Conservation (phyloP, 2,113 vertebrate genomes). For the Crocuta crocuta region DNA sequence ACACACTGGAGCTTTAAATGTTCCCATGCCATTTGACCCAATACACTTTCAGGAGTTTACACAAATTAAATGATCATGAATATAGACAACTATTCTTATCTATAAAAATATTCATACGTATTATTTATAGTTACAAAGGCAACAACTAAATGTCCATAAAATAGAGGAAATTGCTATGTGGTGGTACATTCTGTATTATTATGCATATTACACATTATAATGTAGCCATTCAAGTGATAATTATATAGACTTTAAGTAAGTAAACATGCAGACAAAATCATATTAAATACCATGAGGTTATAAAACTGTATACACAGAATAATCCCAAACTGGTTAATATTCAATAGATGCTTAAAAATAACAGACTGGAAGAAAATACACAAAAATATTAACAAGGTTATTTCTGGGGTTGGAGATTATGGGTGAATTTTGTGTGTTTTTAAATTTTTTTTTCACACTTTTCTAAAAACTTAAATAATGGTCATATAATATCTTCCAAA, state of each 20-base stretch:
- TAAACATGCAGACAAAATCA: neutral
- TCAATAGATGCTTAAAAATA: neutral
- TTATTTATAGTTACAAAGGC: slow-evolving; percentile 23
- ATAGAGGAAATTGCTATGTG: neutral
- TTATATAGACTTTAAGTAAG: neutral
- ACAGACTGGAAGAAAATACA: neutral
- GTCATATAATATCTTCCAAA: neutral
- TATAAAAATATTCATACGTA: neutral
- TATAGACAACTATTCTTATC: neutral
- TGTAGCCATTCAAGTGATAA: neutral
- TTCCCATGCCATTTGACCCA: neutral
- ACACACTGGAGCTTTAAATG: neutral
- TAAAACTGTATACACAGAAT: neutral
- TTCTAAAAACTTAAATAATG: neutral
- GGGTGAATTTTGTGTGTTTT: neutral
- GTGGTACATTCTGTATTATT: neutral
- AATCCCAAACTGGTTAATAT: slow-evolving; percentile 14
- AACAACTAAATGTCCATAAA: neutral
- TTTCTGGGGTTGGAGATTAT: neutral
- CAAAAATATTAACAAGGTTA: neutral
- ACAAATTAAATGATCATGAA: neutral
- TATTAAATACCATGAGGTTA: neutral
- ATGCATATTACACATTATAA: neutral
- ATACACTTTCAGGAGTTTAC: neutral
- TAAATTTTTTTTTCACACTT: neutral